Evolutionary conservation across 1,140 invertebrate genomes (phyloP), one percentile per base, ranked within the genome.

Genomic region (Euwallacea similis): DNA sequence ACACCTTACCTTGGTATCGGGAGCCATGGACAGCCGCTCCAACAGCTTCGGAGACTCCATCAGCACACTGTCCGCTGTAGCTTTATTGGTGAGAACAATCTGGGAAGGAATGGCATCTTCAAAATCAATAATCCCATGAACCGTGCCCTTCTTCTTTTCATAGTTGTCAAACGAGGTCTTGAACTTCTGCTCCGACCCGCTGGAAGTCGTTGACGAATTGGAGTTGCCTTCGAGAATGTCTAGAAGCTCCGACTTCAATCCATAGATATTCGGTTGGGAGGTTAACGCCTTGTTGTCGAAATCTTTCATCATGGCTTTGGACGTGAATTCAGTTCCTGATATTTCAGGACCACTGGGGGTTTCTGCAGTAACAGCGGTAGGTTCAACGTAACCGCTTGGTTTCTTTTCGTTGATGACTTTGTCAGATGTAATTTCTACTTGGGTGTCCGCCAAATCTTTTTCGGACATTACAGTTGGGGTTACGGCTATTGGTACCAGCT

Each of bases 381-480:
- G 1, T 13, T 10, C 9, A 7, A 50, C 9, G 13, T 2, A 72
- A 10, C 70, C 78, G 10, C 73, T 66, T 0, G 79, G 77, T 70
- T 79, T 79, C 55, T 76, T 74, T 46, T 64, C 42, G 55, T 72
- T 70, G 66, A 74, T 71, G 56, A 76, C 73, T 50, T 72, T 70
- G 13, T 74, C 73, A 4, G 73, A 47, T n/a, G 80, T 77, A 15
- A 81, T 79, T 76, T 81, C 80, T 10, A 81, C 79, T 76, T 81
- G 79, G 9, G 76, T 75, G 42, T 81, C 78, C 6, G 76, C 78
- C 50, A 81, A 74, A 68, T 80, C 79, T 62, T 79, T 75, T 63
- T 80, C 78, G 7, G 79, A 76, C n/a, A 81, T 76, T 43, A 80
- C 76, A 0, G 79, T 81, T 42, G 80, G 73, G 66, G 79, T 79